Percentiles rank a stretch among this genome's conserved stretches.
These are phyloP conservation scores for Porites australiensis DNA, from an alignment of 64 coral and sea anemone species.

Conservation along the genomic window DNA sequence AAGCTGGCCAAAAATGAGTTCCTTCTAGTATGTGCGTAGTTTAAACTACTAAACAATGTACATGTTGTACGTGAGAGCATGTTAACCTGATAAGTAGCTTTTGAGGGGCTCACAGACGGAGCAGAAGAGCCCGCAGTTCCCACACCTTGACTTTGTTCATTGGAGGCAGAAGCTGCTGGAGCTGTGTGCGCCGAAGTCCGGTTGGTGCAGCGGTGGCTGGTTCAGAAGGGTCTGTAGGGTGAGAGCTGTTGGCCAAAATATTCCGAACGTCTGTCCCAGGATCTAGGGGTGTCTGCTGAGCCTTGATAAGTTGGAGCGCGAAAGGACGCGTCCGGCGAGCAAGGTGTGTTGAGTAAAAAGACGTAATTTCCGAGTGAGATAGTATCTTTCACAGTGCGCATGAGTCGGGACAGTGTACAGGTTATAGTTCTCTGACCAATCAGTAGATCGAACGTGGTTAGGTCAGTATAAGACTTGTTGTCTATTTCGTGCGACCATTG, in stretches of 20 bases:
- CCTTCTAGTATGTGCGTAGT: background rate
- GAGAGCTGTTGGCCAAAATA: background rate
- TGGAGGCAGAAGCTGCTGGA: no score
- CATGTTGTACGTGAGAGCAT: background rate
- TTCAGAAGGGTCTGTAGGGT: background rate
- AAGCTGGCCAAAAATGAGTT: no score
- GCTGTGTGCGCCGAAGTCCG: background rate
- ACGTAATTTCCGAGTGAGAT: background rate
- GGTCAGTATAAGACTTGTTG: no score
- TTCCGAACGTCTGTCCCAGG: background rate
- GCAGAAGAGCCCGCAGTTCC: background rate
- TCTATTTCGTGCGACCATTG: no score
- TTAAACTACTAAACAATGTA: background rate
- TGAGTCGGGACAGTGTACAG: background rate
- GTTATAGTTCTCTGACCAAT: no score
- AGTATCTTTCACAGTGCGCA: conserved; percentile 15
- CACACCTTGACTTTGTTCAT: background rate
- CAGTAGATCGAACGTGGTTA: no score
- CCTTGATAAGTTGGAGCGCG: background rate
- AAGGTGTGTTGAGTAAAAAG: conserved; percentile 4
- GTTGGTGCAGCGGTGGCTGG: background rate
- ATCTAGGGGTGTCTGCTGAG: background rate
- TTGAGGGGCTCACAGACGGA: background rate
- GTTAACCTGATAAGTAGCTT: background rate
- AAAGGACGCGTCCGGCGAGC: background rate